Evolutionary conservation across 2,113 vertebrate genomes (phyloP).

Genomic region (Paramisgurnus dabryanus): DNA sequence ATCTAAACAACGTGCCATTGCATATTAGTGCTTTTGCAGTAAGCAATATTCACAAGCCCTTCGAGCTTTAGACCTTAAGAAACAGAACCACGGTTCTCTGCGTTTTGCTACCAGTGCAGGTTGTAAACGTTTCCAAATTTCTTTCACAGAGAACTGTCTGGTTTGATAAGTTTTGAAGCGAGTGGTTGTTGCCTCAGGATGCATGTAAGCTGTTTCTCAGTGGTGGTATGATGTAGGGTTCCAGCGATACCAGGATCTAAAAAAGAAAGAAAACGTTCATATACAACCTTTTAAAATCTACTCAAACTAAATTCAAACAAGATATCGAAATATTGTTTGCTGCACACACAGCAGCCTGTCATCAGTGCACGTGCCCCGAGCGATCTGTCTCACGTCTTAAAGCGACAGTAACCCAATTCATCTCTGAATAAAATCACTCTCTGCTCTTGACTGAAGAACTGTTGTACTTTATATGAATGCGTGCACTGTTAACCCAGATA

Average conservation of each 20-base stretch:
- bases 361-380: no score
- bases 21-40: conserved; percentile 6
- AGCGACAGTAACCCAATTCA: no score
- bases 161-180: not conserved
- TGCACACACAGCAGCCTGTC: no score
- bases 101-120: conserved; percentile 21
- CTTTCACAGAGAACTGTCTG: not conserved
- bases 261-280: conserved; percentile 1
- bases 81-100: conserved; percentile 29
- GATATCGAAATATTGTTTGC: no score
- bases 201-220: conserved; percentile 50
- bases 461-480: no score
- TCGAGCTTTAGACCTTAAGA: conserved; percentile 25
- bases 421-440: no score
- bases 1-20: conserved; percentile 13
- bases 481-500: no score
- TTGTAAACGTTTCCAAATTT: conserved; percentile 45
- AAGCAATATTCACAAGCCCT: not conserved
- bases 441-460: no score
- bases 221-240: conserved; percentile 69
- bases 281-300: not conserved
- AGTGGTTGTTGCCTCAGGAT: not conserved
- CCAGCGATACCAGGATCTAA: conserved; percentile 77
- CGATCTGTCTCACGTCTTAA: no score
- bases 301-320: no score